Conservation (phyloP, 1,140 invertebrate genomes). For the Ceratina calcarata region DNA sequence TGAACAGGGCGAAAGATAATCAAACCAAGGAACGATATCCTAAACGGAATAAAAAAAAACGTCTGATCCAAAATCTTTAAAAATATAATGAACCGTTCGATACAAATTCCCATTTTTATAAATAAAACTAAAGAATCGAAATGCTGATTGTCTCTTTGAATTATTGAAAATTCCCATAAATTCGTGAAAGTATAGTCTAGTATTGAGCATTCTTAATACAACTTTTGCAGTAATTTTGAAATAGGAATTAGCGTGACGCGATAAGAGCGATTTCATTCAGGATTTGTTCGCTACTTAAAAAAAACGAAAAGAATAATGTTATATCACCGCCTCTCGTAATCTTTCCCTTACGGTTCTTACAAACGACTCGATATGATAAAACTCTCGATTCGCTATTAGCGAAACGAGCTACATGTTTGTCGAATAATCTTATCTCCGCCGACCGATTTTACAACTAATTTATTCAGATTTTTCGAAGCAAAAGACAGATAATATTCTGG, state of each 20-base stretch:
- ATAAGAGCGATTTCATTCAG: background rate
- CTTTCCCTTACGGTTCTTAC: background rate
- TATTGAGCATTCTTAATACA: too few relatives aligned
- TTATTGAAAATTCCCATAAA: too few relatives aligned
- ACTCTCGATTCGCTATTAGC: background rate
- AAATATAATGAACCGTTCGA: too few relatives aligned
- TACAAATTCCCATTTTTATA: too few relatives aligned
- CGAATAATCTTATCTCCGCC: conserved; percentile 1
- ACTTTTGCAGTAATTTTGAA: too few relatives aligned
- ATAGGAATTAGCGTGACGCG: too few relatives aligned
- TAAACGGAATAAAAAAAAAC: too few relatives aligned
- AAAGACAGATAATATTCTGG: background rate
- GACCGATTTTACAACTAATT: conserved; percentile 4
- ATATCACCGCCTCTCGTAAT: background rate
- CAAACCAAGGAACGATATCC: background rate
- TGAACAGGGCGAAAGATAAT: background rate
- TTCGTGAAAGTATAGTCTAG: too few relatives aligned
- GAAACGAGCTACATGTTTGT: background rate
- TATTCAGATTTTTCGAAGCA: background rate
- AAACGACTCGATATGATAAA: conserved; percentile 6
- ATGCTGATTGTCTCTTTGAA: too few relatives aligned
- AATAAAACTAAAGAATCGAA: too few relatives aligned
- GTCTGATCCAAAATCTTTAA: too few relatives aligned
- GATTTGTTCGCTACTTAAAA: background rate
- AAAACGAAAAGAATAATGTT: background rate